Evolutionary conservation across 2,113 vertebrate species (phyloP).

Genomic region (Eupsittula cactorum): DNA sequence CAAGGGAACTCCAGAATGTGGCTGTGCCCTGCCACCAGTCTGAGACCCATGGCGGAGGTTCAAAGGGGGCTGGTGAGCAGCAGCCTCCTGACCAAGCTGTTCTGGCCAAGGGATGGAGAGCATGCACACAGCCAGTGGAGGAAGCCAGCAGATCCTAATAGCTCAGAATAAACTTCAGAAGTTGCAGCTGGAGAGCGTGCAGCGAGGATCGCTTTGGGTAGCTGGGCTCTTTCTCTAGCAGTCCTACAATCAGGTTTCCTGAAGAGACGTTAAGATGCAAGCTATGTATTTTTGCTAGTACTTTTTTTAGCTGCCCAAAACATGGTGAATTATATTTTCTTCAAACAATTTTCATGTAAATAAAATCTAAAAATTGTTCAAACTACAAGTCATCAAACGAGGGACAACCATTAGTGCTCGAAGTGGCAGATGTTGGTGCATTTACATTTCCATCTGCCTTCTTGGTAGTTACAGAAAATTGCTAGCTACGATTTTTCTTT

Average conservation of each 20-base stretch:
- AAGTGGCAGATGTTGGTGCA: background rate
- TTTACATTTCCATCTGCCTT: slow-evolving; percentile 41
- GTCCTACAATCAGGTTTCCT: slow-evolving; percentile 27
- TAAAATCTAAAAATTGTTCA: slow-evolving; percentile 21
- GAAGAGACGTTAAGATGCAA: background rate
- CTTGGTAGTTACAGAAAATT: background rate
- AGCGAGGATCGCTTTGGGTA: background rate
- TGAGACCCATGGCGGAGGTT: background rate
- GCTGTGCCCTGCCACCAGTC: background rate
- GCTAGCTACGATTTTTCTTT: background rate
- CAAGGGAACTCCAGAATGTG: background rate
- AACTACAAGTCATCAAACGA: background rate
- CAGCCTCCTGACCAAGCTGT: background rate
- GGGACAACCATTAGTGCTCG: background rate
- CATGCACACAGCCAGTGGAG: fast-evolving
- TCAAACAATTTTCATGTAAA: background rate
- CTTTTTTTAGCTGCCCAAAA: slow-evolving; percentile 12
- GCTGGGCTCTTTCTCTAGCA: slow-evolving; percentile 11
- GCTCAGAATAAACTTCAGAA: background rate
- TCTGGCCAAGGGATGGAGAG: background rate
- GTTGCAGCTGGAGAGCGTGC: slow-evolving; percentile 8
- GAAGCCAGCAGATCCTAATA: background rate
- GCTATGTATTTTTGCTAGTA: slow-evolving; percentile 29
- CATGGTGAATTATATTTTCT: background rate
- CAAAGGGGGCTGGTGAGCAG: background rate